Base-by-base conservation (phyloP, 2,113 vertebrate species). In the Suncus etruscus region DNA sequence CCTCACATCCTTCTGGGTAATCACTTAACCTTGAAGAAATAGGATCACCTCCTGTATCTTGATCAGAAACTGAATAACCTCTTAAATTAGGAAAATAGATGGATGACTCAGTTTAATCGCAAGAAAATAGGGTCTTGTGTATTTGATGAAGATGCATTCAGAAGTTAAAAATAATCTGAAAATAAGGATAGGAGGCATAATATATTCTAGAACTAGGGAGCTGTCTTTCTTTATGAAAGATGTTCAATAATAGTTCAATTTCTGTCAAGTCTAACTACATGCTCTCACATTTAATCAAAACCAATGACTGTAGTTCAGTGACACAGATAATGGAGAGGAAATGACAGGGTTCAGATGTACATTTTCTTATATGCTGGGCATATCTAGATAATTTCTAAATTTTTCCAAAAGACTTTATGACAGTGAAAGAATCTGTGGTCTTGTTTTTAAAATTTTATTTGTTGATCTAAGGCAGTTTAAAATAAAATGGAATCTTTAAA, bases 21-120 rank as follows among this genome's bases (percentile, higher is more conserved):
- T 83, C 90, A 91, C 7, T 75, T 75, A 91, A 96, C 87, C n/a
- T 86, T 90, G 88, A 95, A 95, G 91, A 95, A 93, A 31, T 66
- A 50, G 14, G 83, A n/a, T 89, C 78, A 87, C 68, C 6, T 83
- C 2, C 47, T 90, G 14, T 24, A 90, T 96, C 94, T 93, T 74
- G 83, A 90, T 86, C 86, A 95, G 47, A 6, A 92, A 90, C 87
- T 68, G 61, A 84, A 93, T 93, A 93, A 94, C 96, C 58, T 94
- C 94, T 70, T 79, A 92, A 92, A 63, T 74, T 95, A 78, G 65
- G 90, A 82, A 96, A 95, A 72, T 70, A 91, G 45, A 89, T 92
- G 80, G 2, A 83, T 82, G 61, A 48, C 5, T 90, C 29, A 25
- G 63, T 87, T 93, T 90, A 58, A 65, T 87, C 3, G 92, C 85